Evolutionary conservation across 2,113 vertebrate species (phyloP).

Genomic region (Tretioscincus oriximinensis): DNA sequence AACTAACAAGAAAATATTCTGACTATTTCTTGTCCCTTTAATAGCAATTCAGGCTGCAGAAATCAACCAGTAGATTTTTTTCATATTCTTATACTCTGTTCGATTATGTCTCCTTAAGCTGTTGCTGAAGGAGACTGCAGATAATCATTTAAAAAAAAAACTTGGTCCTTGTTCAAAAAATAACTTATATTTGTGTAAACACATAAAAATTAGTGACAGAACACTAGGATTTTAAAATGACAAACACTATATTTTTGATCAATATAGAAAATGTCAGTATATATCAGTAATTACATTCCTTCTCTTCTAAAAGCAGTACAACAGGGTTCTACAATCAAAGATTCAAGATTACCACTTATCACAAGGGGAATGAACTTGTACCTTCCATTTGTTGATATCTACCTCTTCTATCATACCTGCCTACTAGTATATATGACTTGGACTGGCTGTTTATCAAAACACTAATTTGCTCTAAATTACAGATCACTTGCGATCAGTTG

Average conservation of each 20-base stretch:
- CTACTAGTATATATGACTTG: no score
- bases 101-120: neutral
- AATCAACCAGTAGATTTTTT: neutral
- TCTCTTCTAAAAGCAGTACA: neutral
- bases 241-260: slow-evolving; percentile 22
- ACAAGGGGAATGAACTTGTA: no score
- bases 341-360: neutral
- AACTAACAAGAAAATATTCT: neutral
- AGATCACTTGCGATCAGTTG: no score
- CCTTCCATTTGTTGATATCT: no score
- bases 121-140: neutral
- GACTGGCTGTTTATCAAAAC: no score
- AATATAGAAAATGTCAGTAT: neutral
- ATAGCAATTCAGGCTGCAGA: neutral
- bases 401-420: no score
- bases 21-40: neutral
- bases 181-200: neutral
- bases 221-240: slow-evolving; percentile 4
- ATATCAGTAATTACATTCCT: neutral
- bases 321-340: neutral
- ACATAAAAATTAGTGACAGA: slow-evolving; percentile 1
- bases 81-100: neutral
- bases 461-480: no score
- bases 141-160: neutral
- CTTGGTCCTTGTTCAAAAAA: neutral